Conservation (phyloP, 2,113 vertebrate genomes). For the Butastur rufipennis region DNA sequence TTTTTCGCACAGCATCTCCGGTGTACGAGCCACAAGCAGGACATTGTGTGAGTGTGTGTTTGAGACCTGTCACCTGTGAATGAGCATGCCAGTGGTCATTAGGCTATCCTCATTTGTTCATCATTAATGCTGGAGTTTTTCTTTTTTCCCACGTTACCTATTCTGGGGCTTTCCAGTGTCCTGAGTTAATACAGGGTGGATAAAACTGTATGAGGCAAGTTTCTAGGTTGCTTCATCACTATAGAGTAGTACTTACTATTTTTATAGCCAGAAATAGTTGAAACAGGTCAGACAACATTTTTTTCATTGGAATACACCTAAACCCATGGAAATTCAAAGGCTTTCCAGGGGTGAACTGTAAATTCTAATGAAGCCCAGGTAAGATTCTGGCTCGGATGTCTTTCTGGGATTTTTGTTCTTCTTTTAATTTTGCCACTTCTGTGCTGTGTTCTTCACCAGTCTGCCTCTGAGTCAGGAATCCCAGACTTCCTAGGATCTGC, state of each 20-base stretch:
- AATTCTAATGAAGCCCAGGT: background rate
- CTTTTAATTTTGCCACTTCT: background rate
- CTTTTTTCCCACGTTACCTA: background rate
- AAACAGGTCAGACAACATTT: background rate
- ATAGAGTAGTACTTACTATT: background rate
- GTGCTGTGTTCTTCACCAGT: background rate
- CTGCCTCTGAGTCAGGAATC: background rate
- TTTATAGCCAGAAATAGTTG: background rate
- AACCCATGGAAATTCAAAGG: background rate
- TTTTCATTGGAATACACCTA: background rate
- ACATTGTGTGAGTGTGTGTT: background rate
- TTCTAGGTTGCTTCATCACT: background rate
- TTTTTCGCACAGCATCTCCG: background rate
- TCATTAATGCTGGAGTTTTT: background rate
- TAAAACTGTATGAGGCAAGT: background rate
- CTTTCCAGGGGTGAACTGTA: background rate
- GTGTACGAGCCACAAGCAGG: background rate
- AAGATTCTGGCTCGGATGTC: background rate
- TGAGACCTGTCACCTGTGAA: background rate
- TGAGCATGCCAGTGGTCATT: background rate
- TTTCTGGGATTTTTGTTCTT: background rate
- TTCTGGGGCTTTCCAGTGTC: background rate
- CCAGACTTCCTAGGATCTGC: background rate
- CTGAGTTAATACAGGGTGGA: background rate
- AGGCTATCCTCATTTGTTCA: background rate